A percentile compares a stretch with the other conserved stretches of the same genome.
Conservation (phyloP, 2,797 vertebrate genomes). For the Gallirallus australis region DNA sequence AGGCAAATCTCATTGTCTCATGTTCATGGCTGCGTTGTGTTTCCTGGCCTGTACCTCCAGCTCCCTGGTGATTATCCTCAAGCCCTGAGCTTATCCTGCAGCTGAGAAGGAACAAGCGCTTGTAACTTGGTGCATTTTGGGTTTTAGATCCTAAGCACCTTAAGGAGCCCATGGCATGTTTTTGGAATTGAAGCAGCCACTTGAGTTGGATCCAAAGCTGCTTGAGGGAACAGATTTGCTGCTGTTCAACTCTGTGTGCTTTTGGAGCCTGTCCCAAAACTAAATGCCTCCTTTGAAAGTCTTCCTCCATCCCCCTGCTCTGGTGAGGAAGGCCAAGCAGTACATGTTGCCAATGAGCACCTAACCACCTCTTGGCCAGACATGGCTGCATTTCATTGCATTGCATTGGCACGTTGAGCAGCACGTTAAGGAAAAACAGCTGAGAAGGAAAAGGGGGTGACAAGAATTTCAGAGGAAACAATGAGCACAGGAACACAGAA, state of each 20-base stretch:
- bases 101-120: not conserved
- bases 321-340: not conserved
- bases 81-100: not conserved
- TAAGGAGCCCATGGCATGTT: not conserved
- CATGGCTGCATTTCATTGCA: not conserved
- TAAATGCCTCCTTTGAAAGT: not conserved
- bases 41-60: not conserved
- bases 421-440: not conserved
- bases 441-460: not conserved
- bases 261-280: not conserved
- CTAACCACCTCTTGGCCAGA: not conserved
- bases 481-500: not conserved
- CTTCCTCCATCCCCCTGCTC: not conserved
- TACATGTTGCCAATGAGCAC: not conserved
- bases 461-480: not conserved
- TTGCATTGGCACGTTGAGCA: not conserved
- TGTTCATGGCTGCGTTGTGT: not conserved
- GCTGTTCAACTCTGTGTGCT: not conserved
- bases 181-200: not conserved
- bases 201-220: not conserved
- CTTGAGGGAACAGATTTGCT: not conserved
- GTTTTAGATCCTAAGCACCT: not conserved
- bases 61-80: not conserved
- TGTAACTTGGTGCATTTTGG: not conserved
- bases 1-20: not conserved